Percentiles rank a stretch among this genome's conserved stretches.
phyloP scores from a whole-genome alignment of 1,140 invertebrate species.

The Drosophila kurseongensis region DNA sequence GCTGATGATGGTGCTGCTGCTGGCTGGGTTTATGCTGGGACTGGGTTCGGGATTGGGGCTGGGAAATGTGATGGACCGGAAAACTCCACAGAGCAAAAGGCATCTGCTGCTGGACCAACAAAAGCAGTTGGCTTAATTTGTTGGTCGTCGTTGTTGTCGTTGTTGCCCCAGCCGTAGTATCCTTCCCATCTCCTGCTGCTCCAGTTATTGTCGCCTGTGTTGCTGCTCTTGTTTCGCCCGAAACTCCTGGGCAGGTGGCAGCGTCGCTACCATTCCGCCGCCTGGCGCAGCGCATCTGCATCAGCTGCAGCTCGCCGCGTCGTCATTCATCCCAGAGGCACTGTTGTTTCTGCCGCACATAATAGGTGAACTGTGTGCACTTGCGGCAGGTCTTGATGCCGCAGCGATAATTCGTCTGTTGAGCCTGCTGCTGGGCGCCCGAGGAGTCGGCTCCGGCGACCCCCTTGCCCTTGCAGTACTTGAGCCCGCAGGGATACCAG shows the following conservation, averaged over 20 bases:
- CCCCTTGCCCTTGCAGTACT: slow-evolving; percentile 93
- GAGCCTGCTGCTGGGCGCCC: slow-evolving; percentile 74
- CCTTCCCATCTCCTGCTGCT: slow-evolving; percentile 12
- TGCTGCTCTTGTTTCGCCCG: slow-evolving; percentile 26
- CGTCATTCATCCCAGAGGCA: slow-evolving; percentile 95
- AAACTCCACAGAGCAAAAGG: slow-evolving; percentile 81
- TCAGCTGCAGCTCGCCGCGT: slow-evolving; percentile 76
- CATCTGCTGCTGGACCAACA: slow-evolving; percentile 80
- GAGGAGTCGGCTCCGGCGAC: slow-evolving; percentile 62
- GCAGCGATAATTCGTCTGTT: slow-evolving; percentile 91
- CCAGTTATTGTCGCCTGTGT: slow-evolving; percentile 22
- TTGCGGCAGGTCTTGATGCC: slow-evolving; percentile 97
- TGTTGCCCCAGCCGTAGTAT: slow-evolving; percentile 26
- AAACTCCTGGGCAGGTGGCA: slow-evolving; percentile 26
- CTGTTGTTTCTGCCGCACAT: slow-evolving; percentile 91
- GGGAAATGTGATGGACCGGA: slow-evolving; percentile 80
- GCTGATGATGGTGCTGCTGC: slow-evolving; percentile 29
- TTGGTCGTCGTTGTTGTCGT: slow-evolving; percentile 65
- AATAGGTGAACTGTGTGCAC: slow-evolving; percentile 94
- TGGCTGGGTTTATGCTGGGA: slow-evolving; percentile 23
- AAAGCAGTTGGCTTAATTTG: slow-evolving; percentile 79
- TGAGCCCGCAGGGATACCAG: slow-evolving; percentile 96
- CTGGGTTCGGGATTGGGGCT: slow-evolving; percentile 34
- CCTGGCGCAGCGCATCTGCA: slow-evolving; percentile 63
- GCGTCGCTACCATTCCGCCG: slow-evolving; percentile 33